Base-by-base conservation (phyloP, 2,797 vertebrate species). In the Lepus townsendii region DNA sequence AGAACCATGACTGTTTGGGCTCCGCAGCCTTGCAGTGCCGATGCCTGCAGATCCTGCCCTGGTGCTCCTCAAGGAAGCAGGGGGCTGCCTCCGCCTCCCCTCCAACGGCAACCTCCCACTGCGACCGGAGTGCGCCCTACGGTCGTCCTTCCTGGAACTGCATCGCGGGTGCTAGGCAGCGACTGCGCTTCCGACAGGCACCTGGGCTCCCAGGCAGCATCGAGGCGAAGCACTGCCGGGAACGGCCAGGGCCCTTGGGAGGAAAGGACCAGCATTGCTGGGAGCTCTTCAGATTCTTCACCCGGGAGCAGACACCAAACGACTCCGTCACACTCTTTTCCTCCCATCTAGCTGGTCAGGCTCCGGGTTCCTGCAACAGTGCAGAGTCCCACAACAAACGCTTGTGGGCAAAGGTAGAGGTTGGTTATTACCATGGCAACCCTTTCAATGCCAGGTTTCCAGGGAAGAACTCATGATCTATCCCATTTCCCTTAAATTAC, bases 401-500 rank as follows among this genome's bases (percentile, higher is more conserved):
- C n/a, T 24, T 60, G 13, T 4, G 80, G 68, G 66, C 93, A n/a
- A 95, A 96, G 47, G 83, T 47, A 77, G 27, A 38, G 75, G 69
- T 54, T 50, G 68, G 47, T 22, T 57, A 72, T 93, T 83, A 85
- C 96, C 90, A 93, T 88, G 78, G 93, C 84, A 96, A 95, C 80
- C 19, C 52, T 50, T 66, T 54, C 84, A 80, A 2, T 16, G 47
- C 88, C 72, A 76, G 32, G 12, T 63, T 93, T 94, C 88, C 63
- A 82, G 83, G 80, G 78, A 88, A 88, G 79, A 96, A 92, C 90
- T 30, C 57, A 83, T 77, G 71, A 94, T 93, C 88, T 83, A 88
- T 50, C 24, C 83, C 66, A 62, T 94, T 93, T 94, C 75, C 89
- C 73, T 88, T 84, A 93, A 95, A 96, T 89, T 96, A 78, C 19